A percentile compares a stretch with the other conserved stretches of the same genome.
These are phyloP conservation scores for Thymelicus acteon DNA, from an alignment of 2,888 invertebrate species.

Conservation along the genomic window DNA sequence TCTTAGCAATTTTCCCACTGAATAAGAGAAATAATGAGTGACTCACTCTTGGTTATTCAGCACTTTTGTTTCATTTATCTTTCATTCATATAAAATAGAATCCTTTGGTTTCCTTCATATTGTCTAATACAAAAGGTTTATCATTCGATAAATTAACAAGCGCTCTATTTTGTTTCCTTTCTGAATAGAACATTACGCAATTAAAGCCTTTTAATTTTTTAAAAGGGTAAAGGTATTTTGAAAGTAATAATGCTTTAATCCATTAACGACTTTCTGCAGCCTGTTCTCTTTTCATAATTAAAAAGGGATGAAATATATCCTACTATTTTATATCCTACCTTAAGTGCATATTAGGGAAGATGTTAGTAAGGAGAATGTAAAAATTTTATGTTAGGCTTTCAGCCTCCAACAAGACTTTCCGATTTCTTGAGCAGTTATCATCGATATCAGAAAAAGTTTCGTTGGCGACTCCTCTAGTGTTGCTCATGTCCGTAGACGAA, in stretches of 20 bases:
- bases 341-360: no score
- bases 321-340: no score
- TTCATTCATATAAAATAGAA: conserved; percentile 13
- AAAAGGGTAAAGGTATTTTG: neutral
- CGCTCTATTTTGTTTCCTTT: neutral
- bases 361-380: no score
- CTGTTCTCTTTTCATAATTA: no score
- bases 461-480: no score
- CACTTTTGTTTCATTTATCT: conserved; percentile 8
- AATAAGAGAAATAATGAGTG: neutral
- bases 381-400: no score
- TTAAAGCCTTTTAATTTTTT: neutral
- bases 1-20: neutral
- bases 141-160: conserved; percentile 2
- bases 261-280: no score
- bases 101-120: conserved; percentile 3
- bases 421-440: no score
- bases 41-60: neutral
- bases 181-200: neutral
- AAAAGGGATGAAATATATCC: no score
- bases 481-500: no score
- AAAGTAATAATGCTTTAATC: neutral
- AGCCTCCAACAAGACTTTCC: no score
- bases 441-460: no score
- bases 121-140: conserved; percentile 5